Evolutionary conservation across 2,113 vertebrate genomes (phyloP), one percentile per base, ranked within the genome.

Genomic region (Myxocyprinus asiaticus): DNA sequence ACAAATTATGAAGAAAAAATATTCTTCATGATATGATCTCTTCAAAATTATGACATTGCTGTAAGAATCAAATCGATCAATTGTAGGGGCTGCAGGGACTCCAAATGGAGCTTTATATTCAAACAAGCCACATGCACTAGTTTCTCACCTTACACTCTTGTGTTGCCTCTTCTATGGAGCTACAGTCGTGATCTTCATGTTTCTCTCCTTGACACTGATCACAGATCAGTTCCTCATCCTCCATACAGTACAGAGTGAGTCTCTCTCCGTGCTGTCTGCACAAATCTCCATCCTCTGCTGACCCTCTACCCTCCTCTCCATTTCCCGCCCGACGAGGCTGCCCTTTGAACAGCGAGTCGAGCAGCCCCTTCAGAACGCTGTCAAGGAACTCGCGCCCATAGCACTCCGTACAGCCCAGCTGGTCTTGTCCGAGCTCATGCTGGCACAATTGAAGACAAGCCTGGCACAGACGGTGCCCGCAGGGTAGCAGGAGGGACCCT

Each of bases 391-490:
- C 80, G 0, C 79, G 83, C 7, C 87, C 78, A 5, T 87, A 88
- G 64, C 88, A 89, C 66, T 86, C 80, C 0, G 87, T 86, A 73
- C 88, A 89, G 66, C 80, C 81, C 5, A 63, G 10, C 43, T 74
- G 78, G 0, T 68, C 77, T 14, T 68, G 55, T 9, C 87, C 87
- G 59, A 87, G 67, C 84, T 86, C 88, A 1, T 50, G 58, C 78
- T 71, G 84, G 55, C 87, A 85, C 53, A 86, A 67, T 55, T 73
- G 10, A 9, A 86, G 72, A 50, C 88, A 89, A n/a, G 68, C 33
- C 22, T 61, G 61, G 15, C 88, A 89, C 55, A 89, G 82, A 11
- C 81, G 63, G 84, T 88, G 88, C 42, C 88, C 88, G 22, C 88
- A 89, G 51, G 88, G 79, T 9, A 89, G 79, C 3, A 79, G 56